Conservation (phyloP, 2,797 vertebrate genomes). For the Gambelia wislizenii region DNA sequence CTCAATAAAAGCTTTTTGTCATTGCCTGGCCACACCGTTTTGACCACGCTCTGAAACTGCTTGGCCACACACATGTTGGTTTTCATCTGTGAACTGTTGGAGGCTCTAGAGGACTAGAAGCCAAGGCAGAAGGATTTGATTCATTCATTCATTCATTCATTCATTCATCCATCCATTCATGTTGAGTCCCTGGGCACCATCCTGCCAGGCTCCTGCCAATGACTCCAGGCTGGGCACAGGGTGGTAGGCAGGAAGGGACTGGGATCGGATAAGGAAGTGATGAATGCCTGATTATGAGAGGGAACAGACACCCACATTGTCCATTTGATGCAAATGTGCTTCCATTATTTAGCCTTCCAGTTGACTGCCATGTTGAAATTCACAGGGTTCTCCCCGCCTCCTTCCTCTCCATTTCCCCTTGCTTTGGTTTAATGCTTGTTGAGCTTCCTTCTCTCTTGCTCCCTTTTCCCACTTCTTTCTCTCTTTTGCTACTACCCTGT, state of each 20-base stretch:
- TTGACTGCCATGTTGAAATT: conserved; percentile 38
- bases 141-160: neutral
- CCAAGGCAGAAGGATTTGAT: conserved; percentile 56
- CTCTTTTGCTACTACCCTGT: neutral
- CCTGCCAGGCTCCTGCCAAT: conserved; percentile 62
- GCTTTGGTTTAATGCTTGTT: neutral
- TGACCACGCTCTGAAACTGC: too few relatives aligned
- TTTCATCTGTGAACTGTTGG: too few relatives aligned
- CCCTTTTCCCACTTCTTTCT: neutral
- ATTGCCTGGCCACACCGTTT: too few relatives aligned
- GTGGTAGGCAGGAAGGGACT: conserved; percentile 19
- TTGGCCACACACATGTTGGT: too few relatives aligned
- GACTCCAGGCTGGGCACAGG: conserved; percentile 47
- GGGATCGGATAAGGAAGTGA: conserved; percentile 66
- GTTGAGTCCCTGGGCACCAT: conserved; percentile 46
- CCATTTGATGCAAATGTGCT: conserved; percentile 56
- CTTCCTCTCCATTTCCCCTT: neutral
- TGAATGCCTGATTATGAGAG: conserved; percentile 65
- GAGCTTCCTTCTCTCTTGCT: neutral
- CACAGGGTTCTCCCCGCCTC: conserved; percentile 20
- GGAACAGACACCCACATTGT: conserved; percentile 57
- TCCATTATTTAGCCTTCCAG: conserved; percentile 51
- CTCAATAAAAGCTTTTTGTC: too few relatives aligned
- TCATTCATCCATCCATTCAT: conserved; percentile 50
- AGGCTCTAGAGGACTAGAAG: conserved; percentile 41